Base-by-base conservation (phyloP, 2,888 invertebrate species). In the Allolobophora icterica region DNA sequence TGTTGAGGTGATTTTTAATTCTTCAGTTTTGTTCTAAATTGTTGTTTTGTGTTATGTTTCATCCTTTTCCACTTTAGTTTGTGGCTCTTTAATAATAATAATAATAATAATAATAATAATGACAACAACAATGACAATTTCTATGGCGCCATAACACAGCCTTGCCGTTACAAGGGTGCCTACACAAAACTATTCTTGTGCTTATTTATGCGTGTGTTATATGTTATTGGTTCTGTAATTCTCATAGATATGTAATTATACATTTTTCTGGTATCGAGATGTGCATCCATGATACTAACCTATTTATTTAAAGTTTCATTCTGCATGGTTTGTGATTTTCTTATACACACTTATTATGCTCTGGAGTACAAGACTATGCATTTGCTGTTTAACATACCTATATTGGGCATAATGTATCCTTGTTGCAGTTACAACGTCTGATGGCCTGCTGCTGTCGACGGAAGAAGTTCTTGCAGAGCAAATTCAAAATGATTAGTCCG, bases 371-470 rank as follows among this genome's bases (percentile, higher is more conserved):
- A 71, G n/a, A n/a, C n/a, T 71, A 71, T 71, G 71, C n/a, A 30
- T 8, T 71, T 30, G n/a, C 6, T 30, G 71, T 87, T 87, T 35
- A 35, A 6, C 38, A 6, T 87, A 87, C 87, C 8, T 35, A 38
- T 84, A 84, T 24, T 35, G 4, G 5, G 19, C n/a, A 13, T 87
- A n/a, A 84, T 38, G 34, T 84, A 34, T 40, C 21, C 83, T 35
- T 33, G 35, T 90, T 94, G 45, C 93, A 96, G 96, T 93, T 96
- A 92, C 94, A 95, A n/a, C 94, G 94, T 42, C 92, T 96, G 91
- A 96, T 96, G 92, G 97, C 97, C 94, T 97, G 97, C 94, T 97
- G 97, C 94, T 97, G 97, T 94, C 96, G 97, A 93, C 97, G 97
- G 95, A 97, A 97, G 93, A 97, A 97, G 94, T 96, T 97, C 90